Evolutionary conservation across 1,140 invertebrate genomes (phyloP).

Genomic region (Halesus radiatus): DNA sequence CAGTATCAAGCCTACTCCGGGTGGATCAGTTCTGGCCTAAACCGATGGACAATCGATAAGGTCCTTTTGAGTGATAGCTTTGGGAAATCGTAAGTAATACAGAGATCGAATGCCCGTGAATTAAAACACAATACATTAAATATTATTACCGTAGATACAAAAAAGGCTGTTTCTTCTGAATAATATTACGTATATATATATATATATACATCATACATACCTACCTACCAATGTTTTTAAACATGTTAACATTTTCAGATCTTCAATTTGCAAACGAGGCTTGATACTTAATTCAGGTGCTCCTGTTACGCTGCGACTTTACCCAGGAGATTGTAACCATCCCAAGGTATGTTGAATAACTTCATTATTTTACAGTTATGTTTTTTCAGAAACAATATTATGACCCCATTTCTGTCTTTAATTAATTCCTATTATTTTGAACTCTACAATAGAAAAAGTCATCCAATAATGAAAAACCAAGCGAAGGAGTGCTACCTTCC

Average conservation of each 20-base stretch:
- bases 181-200: no score
- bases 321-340: conserved; percentile 81
- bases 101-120: neutral
- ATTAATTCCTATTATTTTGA: neutral
- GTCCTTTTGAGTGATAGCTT: conserved; percentile 88
- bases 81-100: conserved; percentile 77
- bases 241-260: conserved; percentile 66
- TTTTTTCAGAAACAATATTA: no score
- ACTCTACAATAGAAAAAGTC: neutral
- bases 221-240: no score
- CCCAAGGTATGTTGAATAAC: conserved; percentile 14
- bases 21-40: conserved; percentile 90
- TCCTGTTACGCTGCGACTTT: conserved; percentile 79
- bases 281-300: conserved; percentile 82
- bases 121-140: neutral
- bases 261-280: conserved; percentile 84
- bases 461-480: neutral
- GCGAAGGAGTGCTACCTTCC: neutral
- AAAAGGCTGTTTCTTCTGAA: no score
- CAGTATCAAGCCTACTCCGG: conserved; percentile 92
- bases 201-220: no score
- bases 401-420: no score
- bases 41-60: conserved; percentile 85
- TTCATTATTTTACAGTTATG: no score
- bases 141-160: neutral